Evolutionary conservation across 2,888 invertebrate genomes (phyloP), one percentile per base, ranked within the genome.

Genomic region (Salpingus planirostris): DNA sequence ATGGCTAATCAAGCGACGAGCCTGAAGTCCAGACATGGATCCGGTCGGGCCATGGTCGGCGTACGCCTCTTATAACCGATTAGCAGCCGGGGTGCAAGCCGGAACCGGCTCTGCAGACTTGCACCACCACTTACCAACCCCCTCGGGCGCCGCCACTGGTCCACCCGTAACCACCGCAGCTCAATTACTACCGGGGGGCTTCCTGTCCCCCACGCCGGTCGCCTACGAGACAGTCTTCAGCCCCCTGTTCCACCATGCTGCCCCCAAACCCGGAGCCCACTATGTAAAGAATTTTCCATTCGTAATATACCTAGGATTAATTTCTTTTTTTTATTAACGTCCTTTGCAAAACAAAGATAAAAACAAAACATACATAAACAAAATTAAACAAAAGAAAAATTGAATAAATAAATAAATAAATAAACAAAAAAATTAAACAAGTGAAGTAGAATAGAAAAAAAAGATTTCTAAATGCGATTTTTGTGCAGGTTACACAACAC

Each of bases 41-140:
- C 87, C 87, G 64, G 84, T 83, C 66, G 85, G 84, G 70, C 85
- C 87, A 71, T 88, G 88, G 88, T 78, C 80, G 62, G 79, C 79
- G 62, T 82, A 82, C 67, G 73, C 79, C 62, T 80, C 84, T 52
- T 87, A 87, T 73, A 86, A 86, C 70, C 80, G 87, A 57, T 70
- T 87, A 65, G 74, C 86, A 65, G 74, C 81, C 49, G 74, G 76
- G 52, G 77, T 78, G 49, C 78, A 50, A 62, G 71, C 80, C 53
- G 73, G 78, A 61, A 69, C 80, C 62, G 71, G 80, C 53, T 70
- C 33, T n/a, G 73, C 76, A 54, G 75, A 78, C 63, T 73, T 81
- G 66, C 76, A 77, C 64, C 75, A 76, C 64, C 75, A 78, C 63
- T 68, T 77, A 60, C 68, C 81, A 59, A 63, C 51, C n/a, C 46